Evolutionary conservation across 2,888 invertebrate species (phyloP), one percentile per base, ranked within the genome.

Genomic region (Macrophya annulata): DNA sequence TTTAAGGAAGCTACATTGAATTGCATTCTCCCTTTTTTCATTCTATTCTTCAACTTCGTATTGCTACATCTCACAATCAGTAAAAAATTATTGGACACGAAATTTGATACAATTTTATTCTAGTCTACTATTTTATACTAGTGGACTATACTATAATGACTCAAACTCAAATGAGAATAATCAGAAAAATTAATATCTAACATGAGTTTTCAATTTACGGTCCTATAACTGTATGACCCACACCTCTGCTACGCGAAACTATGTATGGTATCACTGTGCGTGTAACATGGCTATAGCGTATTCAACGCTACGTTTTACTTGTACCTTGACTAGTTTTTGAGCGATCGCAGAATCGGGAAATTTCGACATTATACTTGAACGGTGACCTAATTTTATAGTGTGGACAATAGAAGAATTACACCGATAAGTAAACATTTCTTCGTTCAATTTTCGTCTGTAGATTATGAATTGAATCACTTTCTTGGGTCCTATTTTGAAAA

Each of bases 271-370:
- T 25, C 62, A 62, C 62, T 21, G 62, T 62, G 25, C n/a, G n/a
- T 77, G 76, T 51, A 77, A 31, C 76, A 77, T 77, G 6, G 76
- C 4, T 25, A 31, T 31, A 77, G 51, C 76, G 37, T 51, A 77
- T 5, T 51, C 51, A 8, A 17, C 10, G 15, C 51, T 6, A 51
- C 76, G 76, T 77, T 77, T 77, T 17, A 48, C 37, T 51, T 51
- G 76, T 8, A 77, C 1, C 6, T 31, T 48, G 12, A 77, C 51
- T 15, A 51, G 6, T 77, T 77, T 77, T 77, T 43, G 76, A 9
- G 6, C 5, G 12, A 77, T 40, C 2, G 31, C 51, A 43, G 37
- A n/a, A 31, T 10, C 1, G 25, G 72, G 43, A 77, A 77, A 31
- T 31, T 17, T 77, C 4, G 15, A 31, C 12, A 51, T 37, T 0